Base-by-base conservation (phyloP, 2,113 vertebrate genomes). In the Mesocricetus auratus region DNA sequence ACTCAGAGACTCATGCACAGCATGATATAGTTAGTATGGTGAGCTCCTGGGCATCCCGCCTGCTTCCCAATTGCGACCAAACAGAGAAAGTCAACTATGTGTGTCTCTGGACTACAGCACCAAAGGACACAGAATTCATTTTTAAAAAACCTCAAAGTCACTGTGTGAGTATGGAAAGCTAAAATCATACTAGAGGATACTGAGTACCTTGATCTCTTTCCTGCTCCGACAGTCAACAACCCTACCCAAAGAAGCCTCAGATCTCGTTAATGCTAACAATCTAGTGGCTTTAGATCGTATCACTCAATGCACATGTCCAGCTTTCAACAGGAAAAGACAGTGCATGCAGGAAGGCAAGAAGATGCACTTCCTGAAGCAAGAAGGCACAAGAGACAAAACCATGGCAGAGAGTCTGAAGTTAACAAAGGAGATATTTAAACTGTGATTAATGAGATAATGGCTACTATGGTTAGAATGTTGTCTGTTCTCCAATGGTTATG, bases 1-100 rank as follows among this genome's bases (percentile, higher is more conserved):
- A 7, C 0, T 3, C 24, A 16, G 47, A 36, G 42, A 74, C 73
- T 42, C 15, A n/a, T n/a, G n/a, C n/a, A n/a, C n/a, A 21, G 5
- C 50, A 9, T 5, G 45, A 33, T 0, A 42, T 0, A 62, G n/a
- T 4, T 36, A 47, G 7, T 8, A 39, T 17, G 19, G 6, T 64
- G 53, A 17, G 79, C 26, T 69, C 29, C 10, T 1, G 4, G 16
- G 8, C 33, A 22, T 26, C 68, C 53, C 42, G 56, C 16, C 26
- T 42, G 1, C 12, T 62, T 19, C 62, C 60, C 39, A 47, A 36
- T 42, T 60, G 75, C 12, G 73, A 62, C 31, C 71, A 26, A 36
- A 22, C 13, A 77, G 39, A 64, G 71, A 36, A 64, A 90, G 42
- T 7, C 33, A 39, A 39, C 53, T 50, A 83, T 60, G n/a, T 19